Conservation (phyloP, 2,888 invertebrate species). For the Orthosia incerta region DNA sequence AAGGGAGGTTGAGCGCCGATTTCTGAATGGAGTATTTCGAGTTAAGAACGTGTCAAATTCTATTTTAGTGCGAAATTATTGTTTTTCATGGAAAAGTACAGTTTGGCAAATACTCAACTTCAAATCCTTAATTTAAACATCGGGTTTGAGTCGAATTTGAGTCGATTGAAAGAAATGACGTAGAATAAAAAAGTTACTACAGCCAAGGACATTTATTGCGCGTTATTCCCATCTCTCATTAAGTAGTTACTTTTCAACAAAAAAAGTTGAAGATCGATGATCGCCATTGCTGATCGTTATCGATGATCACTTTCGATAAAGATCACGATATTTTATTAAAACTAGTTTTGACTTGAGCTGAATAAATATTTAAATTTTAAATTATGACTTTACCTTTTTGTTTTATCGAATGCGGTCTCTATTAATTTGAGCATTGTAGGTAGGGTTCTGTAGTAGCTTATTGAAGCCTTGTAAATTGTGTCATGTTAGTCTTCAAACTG, state of each 20-base stretch:
- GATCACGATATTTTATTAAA: constrained; percentile 51
- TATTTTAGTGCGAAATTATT: no score
- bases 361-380: constrained; percentile 52
- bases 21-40: no score
- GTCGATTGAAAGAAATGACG: background rate
- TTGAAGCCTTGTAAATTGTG: background rate
- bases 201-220: constrained; percentile 55
- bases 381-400: constrained; percentile 43
- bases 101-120: no score
- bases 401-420: constrained; percentile 37
- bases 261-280: constrained; percentile 51
- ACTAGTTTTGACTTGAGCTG: constrained; percentile 46
- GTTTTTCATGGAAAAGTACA: no score
- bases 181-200: constrained; percentile 4
- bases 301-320: constrained; percentile 52
- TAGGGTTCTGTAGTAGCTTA: constrained; percentile 14
- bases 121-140: no score
- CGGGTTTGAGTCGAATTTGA: no score
- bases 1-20: background rate
- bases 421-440: constrained; percentile 25
- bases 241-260: constrained; percentile 33
- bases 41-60: no score
- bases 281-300: constrained; percentile 41
- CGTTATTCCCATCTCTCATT: constrained; percentile 45
- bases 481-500: background rate